Percentiles rank a stretch among this genome's conserved stretches.
Conservation (phyloP, 2,113 vertebrate species). For the Oryzias curvinotus region DNA sequence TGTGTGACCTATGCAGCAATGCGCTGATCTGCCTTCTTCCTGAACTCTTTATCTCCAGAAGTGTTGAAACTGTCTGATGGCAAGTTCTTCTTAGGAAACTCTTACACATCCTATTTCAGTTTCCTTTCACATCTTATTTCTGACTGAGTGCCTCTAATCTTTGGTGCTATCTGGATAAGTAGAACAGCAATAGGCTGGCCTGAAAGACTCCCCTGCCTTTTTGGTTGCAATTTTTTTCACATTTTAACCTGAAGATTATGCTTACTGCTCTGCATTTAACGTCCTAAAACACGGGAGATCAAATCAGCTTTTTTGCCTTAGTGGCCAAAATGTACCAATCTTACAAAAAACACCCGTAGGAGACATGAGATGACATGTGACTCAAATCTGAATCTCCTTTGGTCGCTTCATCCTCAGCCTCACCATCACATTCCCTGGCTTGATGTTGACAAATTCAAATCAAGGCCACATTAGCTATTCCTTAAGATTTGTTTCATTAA, state of each 20-base stretch:
- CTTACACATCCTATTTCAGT: constrained; percentile 82
- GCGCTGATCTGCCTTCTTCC: constrained; percentile 63
- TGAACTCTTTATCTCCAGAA: constrained; percentile 78
- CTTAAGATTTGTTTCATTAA: constrained; percentile 70
- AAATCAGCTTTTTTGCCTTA: too few relatives aligned
- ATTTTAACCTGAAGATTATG: not conserved
- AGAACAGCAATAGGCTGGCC: constrained; percentile 32
- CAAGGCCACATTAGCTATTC: constrained; percentile 78
- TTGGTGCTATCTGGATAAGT: constrained; percentile 52
- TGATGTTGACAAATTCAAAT: constrained; percentile 65
- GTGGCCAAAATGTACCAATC: too few relatives aligned
- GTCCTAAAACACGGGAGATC: too few relatives aligned
- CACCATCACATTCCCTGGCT: constrained; percentile 65
- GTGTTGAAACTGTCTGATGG: constrained; percentile 77
- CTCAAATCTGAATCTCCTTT: constrained; percentile 25
- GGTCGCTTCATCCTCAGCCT: constrained; percentile 48
- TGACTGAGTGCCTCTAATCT: constrained; percentile 42
- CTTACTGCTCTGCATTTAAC: too few relatives aligned
- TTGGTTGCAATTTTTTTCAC: not conserved
- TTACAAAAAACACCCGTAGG: constrained; percentile 11
- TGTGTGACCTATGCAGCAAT: constrained; percentile 56
- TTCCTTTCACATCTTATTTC: constrained; percentile 74
- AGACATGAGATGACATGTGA: constrained; percentile 36
- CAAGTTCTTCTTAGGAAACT: constrained; percentile 80
- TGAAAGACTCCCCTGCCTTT: not conserved